Percentiles rank a stretch among this genome's conserved stretches.
Evolutionary conservation across 2,113 vertebrate genomes (phyloP).

Genomic region (Anser brachyrhynchus): DNA sequence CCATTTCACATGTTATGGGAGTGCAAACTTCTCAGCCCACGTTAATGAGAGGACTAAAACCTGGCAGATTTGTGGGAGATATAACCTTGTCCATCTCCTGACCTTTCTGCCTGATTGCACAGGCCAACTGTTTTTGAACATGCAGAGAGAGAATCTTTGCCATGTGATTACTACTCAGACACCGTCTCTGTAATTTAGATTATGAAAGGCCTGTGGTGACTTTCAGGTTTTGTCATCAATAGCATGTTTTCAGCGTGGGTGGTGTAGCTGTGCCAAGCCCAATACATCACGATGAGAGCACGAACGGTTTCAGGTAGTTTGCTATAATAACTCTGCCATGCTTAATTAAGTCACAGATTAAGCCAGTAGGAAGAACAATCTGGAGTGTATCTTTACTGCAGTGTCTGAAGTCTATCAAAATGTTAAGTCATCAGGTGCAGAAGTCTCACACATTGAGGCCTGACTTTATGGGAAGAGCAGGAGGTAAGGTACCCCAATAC

Average conservation of each 20-base stretch:
- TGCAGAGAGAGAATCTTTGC: neutral
- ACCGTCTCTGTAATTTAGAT: conserved; percentile 56
- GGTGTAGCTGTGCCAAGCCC: conserved; percentile 30
- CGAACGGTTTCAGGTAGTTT: conserved; percentile 50
- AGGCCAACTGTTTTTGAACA: conserved; percentile 17
- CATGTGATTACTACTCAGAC: conserved; percentile 56
- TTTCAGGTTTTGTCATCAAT: conserved; percentile 73
- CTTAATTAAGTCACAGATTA: conserved; percentile 16
- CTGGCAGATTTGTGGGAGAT: neutral
- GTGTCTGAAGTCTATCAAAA: neutral
- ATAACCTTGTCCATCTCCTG: neutral
- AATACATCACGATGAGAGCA: neutral
- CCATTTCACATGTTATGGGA: neutral
- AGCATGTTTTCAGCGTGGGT: conserved; percentile 53
- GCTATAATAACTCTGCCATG: neutral
- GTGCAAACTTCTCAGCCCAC: neutral
- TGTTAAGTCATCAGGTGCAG: neutral
- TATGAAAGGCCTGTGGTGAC: conserved; percentile 68
- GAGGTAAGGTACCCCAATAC: neutral
- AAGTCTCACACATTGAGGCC: neutral
- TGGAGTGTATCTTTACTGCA: neutral
- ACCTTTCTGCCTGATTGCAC: conserved; percentile 20
- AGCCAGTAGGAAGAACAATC: neutral
- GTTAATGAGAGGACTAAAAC: neutral
- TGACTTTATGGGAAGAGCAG: neutral